These are phyloP conservation scores for Lathamus discolor DNA, from an alignment of 2,113 vertebrate species.

Conservation along the genomic window DNA sequence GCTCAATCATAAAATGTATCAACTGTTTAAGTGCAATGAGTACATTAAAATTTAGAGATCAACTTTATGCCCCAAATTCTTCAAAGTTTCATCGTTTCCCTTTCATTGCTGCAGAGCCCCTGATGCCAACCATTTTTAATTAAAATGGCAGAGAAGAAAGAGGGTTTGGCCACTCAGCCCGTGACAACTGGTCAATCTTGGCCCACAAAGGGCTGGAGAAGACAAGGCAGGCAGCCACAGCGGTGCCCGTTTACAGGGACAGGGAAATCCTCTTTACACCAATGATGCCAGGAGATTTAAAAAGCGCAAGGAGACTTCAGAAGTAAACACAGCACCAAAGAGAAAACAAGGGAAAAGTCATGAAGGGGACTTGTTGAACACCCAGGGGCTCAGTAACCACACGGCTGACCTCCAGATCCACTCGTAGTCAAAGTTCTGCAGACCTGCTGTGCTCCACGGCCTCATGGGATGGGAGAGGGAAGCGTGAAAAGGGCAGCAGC, in stretches of 20 bases:
- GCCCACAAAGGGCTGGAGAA: background rate
- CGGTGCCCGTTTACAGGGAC: background rate
- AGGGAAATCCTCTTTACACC: background rate
- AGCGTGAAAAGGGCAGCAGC: background rate
- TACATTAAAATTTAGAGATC: slow-evolving; percentile 59
- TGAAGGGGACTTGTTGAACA: background rate
- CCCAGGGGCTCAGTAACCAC: background rate
- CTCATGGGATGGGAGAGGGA: background rate
- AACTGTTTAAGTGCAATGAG: slow-evolving; percentile 63
- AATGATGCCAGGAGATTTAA: background rate
- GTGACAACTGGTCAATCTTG: background rate
- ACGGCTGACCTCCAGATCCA: background rate
- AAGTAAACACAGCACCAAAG: accelerated
- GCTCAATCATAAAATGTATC: slow-evolving; percentile 70
- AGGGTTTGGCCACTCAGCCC: background rate
- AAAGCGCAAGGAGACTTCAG: background rate
- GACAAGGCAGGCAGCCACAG: background rate
- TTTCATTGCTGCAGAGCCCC: slow-evolving; percentile 29
- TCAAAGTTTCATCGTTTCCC: slow-evolving; percentile 45
- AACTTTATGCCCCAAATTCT: slow-evolving; percentile 28
- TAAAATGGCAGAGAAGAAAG: slow-evolving; percentile 44
- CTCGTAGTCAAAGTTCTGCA: background rate
- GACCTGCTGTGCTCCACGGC: slow-evolving; percentile 15
- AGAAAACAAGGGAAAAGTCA: background rate
- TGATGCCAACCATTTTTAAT: slow-evolving; percentile 43